Evolutionary conservation across 2,113 vertebrate species (phyloP).

Genomic region (Puffinus mauretanicus): DNA sequence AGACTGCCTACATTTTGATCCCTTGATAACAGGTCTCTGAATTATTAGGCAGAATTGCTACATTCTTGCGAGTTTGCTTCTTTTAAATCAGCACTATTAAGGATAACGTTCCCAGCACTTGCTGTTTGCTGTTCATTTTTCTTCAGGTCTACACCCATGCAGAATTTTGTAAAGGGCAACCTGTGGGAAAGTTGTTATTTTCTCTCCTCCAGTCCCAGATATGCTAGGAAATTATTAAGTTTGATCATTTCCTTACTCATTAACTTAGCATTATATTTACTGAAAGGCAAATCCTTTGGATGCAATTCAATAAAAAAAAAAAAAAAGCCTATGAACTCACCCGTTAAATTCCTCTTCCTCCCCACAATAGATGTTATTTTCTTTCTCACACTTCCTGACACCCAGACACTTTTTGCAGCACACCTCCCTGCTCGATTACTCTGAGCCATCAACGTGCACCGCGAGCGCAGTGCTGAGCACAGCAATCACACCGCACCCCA

Average conservation of each 20-base stretch:
- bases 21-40: neutral
- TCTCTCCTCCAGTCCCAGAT: neutral
- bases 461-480: fast-evolving
- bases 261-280: slow-evolving; percentile 23
- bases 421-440: neutral
- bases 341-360: neutral
- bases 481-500: neutral
- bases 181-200: slow-evolving; percentile 21
- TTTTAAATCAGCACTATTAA: neutral
- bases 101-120: neutral
- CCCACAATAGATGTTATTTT: neutral
- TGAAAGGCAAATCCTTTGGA: slow-evolving; percentile 21
- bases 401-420: neutral
- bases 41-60: neutral
- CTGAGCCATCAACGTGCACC: neutral
- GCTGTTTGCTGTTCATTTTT: neutral
- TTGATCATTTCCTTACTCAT: slow-evolving; percentile 32
- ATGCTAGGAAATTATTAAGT: slow-evolving; percentile 39
- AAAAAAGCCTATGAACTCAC: neutral
- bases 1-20: neutral
- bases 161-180: slow-evolving; percentile 10
- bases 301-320: neutral
- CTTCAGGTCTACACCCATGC: neutral
- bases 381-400: neutral
- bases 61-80: neutral